Evolutionary conservation across 2,113 vertebrate species (phyloP).

Genomic region (Oriolus oriolus): DNA sequence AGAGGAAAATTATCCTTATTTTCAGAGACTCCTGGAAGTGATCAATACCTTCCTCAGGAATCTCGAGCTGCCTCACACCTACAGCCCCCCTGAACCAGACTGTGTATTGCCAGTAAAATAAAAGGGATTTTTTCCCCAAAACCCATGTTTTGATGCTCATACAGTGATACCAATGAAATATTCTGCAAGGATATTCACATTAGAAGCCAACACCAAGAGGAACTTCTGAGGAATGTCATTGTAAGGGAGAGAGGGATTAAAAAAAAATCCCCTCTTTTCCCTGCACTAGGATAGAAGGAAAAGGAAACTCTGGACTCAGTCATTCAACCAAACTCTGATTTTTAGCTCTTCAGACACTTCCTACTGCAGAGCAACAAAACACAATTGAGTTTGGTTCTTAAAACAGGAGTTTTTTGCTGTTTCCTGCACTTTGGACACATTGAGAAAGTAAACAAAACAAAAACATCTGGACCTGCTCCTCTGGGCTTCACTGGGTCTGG

Average conservation of each 20-base stretch:
- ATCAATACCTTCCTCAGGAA: background rate
- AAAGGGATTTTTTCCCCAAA: accelerated
- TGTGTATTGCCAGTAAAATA: background rate
- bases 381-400: background rate
- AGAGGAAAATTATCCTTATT: background rate
- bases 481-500: background rate
- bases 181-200: background rate
- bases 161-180: background rate
- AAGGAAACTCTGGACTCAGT: background rate
- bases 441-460: background rate
- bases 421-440: background rate
- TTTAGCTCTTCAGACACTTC: background rate
- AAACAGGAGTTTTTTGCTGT: background rate
- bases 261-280: background rate
- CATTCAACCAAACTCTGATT: background rate
- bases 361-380: background rate
- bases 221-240: background rate
- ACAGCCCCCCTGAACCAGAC: background rate
- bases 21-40: background rate
- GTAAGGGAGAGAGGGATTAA: background rate
- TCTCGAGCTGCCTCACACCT: background rate
- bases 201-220: background rate
- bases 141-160: background rate
- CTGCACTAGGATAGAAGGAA: background rate
- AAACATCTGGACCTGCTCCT: background rate